Evolutionary conservation across 2,888 invertebrate species (phyloP), one percentile per base, ranked within the genome.

Genomic region (Drosophila incognita): DNA sequence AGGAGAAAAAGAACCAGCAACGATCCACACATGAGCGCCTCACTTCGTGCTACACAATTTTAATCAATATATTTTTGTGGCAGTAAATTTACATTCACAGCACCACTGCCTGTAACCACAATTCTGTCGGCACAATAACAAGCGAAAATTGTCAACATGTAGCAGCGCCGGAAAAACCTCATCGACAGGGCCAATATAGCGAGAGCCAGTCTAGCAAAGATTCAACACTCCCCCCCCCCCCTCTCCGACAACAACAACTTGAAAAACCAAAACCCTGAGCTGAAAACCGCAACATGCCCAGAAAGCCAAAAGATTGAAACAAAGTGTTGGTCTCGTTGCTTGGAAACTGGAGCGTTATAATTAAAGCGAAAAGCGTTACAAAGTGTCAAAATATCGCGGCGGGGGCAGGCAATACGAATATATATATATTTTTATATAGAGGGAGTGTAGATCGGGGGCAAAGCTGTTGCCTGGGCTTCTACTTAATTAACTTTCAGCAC

Each of bases 401-500:
- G 29, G 46, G 31, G 13, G 49, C 35, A 7, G 5, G 18, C 53
- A 42, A 42, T 56, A 31, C 21, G 29, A 59, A 70, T 65, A 51
- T 57, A 24, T 21, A 27, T 21, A 27, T 21, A 27, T 21, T 18
- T 24, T 4, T 15, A 13, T 18, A 49, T 6, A 24, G 15, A 21
- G 29, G 13, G 18, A 13, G 13, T 1, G 5, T 11, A 11, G 11
- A 13, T 21, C 42, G 11, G 38, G 7, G 13, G 4, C 13, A 54
- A 52, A 13, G 56, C 38, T 56, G 62, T 65, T 77, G 36, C 21
- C 60, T 68, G 61, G 70, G 57, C 69, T 58, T 79, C 88, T 68
- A 57, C 56, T 68, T 85, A 88, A 85, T 85, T 86, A 85, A 88
- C 79, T 85, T 86, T 79, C 66, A 81, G 68, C 83, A 67, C 75